Evolutionary conservation across 2,113 vertebrate genomes (phyloP), one percentile per base, ranked within the genome.

Genomic region (Tiliqua scincoides): DNA sequence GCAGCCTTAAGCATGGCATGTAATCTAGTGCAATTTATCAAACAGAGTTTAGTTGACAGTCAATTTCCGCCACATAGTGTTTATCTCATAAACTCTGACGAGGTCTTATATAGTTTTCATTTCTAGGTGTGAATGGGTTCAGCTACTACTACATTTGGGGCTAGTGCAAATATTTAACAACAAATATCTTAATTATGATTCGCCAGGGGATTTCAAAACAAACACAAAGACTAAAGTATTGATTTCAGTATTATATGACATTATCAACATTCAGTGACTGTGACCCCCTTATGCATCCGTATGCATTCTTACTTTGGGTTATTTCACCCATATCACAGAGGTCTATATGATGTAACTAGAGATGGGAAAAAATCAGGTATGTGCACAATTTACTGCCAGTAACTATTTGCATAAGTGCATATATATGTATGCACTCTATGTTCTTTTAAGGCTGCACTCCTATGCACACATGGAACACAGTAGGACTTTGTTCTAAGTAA

Each of bases 71-170:
- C 20, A n/a, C 15, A 84, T 1, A 57, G 8, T 48, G 77, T 43
- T 89, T 93, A 54, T 82, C 85, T 91, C 4, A 0, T 62, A 61
- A 89, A 82, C 79, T 90, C 73, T 88, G 82, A 89, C 83, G 92
- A 86, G 10, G 1, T 37, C 70, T 76, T 72, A 9, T 82, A 89
- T 3, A 92, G 80, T 87, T 95, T 91, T 92, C 85, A 93, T 92
- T 95, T 93, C 89, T 73, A 89, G 85, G 89, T 91, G n/a, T 89
- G 83, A 91, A 57, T 89, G 23, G 18, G 30, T 88, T 74, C 85
- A 92, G 79, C 72, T 92, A 87, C 10, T 57, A 15, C 14, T 57
- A 70, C 81, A 91, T 30, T 91, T 35, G 23, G 48, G 85, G 63
- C 63, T 81, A 91, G 93, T 72, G 30, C 48, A 89, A 93, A 82